A percentile compares a stretch with the other conserved stretches of the same genome.
These are phyloP conservation scores for Uropsilus gracilis DNA, from an alignment of 2,113 vertebrate species.

Conservation along the genomic window DNA sequence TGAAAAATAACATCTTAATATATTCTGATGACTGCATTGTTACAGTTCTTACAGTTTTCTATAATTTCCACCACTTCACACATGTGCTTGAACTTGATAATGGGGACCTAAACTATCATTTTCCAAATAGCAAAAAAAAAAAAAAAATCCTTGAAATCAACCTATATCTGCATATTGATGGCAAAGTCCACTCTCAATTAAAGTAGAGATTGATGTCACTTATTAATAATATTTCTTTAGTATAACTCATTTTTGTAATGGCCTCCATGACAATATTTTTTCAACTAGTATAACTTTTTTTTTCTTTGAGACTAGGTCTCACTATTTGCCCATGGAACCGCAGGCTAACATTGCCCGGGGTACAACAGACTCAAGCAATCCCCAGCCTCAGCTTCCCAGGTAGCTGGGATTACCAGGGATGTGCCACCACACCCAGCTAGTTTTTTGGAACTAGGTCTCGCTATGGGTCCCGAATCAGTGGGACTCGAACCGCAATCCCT, in stretches of 20 bases:
- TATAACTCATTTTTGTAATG: not conserved
- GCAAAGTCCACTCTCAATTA: not conserved
- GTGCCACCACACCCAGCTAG: no score
- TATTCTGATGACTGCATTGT: not conserved
- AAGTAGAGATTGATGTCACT: not conserved
- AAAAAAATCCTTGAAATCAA: not conserved
- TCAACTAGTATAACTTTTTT: not conserved
- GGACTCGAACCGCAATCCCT: no score
- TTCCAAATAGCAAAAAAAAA: not conserved
- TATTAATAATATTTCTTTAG: conserved; percentile 4
- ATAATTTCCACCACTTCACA: not conserved
- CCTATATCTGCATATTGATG: not conserved
- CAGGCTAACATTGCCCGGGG: no score
- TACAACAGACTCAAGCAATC: no score
- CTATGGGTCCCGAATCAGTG: no score
- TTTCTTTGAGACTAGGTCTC: no score
- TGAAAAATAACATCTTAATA: not conserved
- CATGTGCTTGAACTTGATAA: not conserved
- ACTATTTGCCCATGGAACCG: no score
- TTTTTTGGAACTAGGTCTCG: no score
- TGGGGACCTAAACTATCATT: not conserved
- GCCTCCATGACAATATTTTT: not conserved
- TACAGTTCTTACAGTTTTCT: not conserved
- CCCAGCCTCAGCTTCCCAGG: no score
- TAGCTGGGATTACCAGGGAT: no score